Conservation (phyloP, 2,797 vertebrate genomes). For the Pagetopsis macropterus region DNA sequence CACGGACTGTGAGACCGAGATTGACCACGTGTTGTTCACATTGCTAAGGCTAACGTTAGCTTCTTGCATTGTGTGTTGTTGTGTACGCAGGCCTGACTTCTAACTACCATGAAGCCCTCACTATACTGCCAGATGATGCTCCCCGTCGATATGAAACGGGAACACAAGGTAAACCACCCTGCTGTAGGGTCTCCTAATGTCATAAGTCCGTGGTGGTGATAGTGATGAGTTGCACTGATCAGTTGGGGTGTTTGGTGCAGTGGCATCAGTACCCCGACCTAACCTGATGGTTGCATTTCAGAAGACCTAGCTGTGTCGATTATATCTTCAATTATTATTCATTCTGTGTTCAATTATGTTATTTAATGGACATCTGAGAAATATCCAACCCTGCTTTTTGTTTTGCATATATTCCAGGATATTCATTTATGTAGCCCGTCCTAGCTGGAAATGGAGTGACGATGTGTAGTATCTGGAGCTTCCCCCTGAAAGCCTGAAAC, state of each 20-base stretch:
- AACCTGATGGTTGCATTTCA: constrained; percentile 61
- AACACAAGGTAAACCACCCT: constrained; percentile 84
- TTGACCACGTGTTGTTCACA: background rate
- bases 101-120: accelerated
- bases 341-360: no score
- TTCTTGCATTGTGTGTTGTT: background rate
- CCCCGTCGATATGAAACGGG: constrained; percentile 87
- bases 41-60: background rate
- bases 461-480: background rate
- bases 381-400: background rate
- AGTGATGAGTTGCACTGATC: constrained; percentile 80
- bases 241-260: constrained; percentile 64
- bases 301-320: no score
- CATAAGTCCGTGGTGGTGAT: constrained; percentile 20
- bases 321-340: background rate
- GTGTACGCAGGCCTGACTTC: accelerated
- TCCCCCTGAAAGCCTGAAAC: background rate
- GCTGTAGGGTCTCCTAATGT: background rate
- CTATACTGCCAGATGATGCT: constrained; percentile 81
- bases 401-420: background rate
- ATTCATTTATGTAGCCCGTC: background rate
- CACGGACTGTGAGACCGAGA: accelerated
- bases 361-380: background rate
- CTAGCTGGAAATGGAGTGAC: background rate
- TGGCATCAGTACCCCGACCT: constrained; percentile 50